phyloP scores from a whole-genome alignment of 2,113 vertebrate genomes.

The Eidolon helvum region DNA sequence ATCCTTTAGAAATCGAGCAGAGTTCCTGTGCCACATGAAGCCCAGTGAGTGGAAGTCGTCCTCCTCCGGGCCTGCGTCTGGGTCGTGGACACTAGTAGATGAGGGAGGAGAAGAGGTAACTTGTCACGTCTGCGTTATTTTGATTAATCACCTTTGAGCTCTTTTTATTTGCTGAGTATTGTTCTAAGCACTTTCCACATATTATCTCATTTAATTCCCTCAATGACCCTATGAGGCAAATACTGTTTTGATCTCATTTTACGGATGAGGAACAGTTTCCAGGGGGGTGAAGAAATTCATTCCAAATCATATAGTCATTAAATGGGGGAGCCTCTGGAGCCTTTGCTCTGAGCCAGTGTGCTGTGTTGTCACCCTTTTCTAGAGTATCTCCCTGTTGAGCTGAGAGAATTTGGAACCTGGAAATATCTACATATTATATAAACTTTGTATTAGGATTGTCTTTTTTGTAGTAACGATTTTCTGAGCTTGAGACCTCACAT shows the following conservation, averaged over 20 bases:
- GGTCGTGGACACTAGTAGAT: slow-evolving; percentile 97
- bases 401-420: background rate
- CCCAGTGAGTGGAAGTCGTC: slow-evolving; percentile 88
- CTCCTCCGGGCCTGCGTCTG: slow-evolving; percentile 89
- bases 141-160: background rate
- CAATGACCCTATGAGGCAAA: background rate
- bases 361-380: background rate
- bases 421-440: background rate
- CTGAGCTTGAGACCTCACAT: background rate
- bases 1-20: slow-evolving; percentile 89
- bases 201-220: background rate
- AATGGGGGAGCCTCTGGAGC: background rate
- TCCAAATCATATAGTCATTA: background rate
- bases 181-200: background rate
- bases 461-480: background rate
- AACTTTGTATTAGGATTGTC: background rate
- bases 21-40: slow-evolving; percentile 95
- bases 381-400: background rate
- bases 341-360: background rate
- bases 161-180: background rate
- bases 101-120: slow-evolving; percentile 97
- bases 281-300: background rate
- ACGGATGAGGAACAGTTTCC: background rate
- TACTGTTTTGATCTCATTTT: background rate
- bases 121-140: background rate